These are phyloP conservation scores for Charanyca ferruginea DNA, from an alignment of 2,888 invertebrate species.

Conservation along the genomic window DNA sequence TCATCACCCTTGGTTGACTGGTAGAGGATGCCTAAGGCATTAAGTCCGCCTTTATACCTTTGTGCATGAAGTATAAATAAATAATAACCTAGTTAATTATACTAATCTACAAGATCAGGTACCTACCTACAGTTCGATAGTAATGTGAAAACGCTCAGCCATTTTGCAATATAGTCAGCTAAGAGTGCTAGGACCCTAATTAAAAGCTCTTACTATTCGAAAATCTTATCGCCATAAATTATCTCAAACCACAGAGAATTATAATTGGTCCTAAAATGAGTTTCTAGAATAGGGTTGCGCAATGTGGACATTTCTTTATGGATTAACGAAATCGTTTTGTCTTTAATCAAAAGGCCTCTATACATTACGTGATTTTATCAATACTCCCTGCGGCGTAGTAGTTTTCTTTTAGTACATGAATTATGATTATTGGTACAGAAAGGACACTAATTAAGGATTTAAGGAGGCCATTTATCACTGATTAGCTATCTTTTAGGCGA, in stretches of 20 bases:
- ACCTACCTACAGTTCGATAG: no score
- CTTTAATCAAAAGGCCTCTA: conserved; percentile 14
- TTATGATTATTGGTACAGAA: conserved; percentile 26
- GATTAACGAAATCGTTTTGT: conserved; percentile 19
- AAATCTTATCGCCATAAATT: conserved; percentile 28
- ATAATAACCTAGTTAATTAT: not conserved
- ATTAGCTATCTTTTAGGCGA: conserved; percentile 21
- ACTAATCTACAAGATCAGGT: not conserved
- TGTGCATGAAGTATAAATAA: no score
- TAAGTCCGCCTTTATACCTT: no score
- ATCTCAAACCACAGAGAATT: not conserved
- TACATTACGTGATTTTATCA: conserved; percentile 44
- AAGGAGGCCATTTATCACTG: conserved; percentile 37
- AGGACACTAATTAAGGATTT: conserved; percentile 29
- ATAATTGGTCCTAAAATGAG: conserved; percentile 24
- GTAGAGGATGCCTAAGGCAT: no score
- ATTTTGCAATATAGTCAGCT: not conserved
- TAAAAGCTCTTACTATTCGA: conserved; percentile 16
- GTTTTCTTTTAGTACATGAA: conserved; percentile 26
- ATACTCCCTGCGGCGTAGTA: conserved; percentile 6
- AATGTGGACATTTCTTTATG: not conserved
- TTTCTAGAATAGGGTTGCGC: conserved; percentile 4
- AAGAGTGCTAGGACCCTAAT: not conserved
- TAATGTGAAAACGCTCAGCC: not conserved
- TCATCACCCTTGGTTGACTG: no score